Conservation (phyloP, 2,888 invertebrate species). For the Pollenia angustigena region DNA sequence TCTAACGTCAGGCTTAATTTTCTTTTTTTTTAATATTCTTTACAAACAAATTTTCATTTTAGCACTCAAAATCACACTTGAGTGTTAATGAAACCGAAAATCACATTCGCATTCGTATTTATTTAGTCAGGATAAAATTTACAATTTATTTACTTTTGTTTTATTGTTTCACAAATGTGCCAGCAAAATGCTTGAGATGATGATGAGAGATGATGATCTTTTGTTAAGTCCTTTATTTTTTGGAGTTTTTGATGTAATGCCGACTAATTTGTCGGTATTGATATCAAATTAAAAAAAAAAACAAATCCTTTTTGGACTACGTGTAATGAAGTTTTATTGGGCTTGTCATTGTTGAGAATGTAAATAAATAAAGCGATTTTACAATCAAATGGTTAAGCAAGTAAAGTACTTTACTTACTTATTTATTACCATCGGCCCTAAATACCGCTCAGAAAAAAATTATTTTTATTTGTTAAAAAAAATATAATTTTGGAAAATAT, state of each 20-base stretch:
- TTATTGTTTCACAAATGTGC: constrained; percentile 49
- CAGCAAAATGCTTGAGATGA: constrained; percentile 20
- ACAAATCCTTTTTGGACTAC: constrained; percentile 20
- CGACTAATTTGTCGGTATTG: constrained; percentile 64
- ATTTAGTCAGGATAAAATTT: constrained; percentile 60
- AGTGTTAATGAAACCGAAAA: constrained; percentile 66
- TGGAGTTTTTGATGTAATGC: constrained; percentile 15
- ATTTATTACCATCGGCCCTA: too few relatives aligned
- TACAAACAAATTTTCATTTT: constrained; percentile 32
- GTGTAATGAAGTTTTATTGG: background rate
- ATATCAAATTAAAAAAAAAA: constrained; percentile 50
- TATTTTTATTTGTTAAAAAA: too few relatives aligned
- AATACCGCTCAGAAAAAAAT: too few relatives aligned
- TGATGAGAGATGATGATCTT: constrained; percentile 19
- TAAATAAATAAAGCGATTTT: background rate
- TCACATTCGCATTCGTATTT: constrained; percentile 49
- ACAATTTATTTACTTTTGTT: constrained; percentile 42
- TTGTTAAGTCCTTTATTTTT: background rate
- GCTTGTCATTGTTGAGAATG: background rate
- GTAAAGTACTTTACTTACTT: too few relatives aligned
- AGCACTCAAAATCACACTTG: constrained; percentile 65
- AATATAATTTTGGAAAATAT: too few relatives aligned
- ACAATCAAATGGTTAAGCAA: too few relatives aligned
- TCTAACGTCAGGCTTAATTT: constrained; percentile 5
- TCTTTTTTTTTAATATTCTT: constrained; percentile 38